phyloP scores from a whole-genome alignment of 2,797 vertebrate genomes.

The Anniella stebbinsi region DNA sequence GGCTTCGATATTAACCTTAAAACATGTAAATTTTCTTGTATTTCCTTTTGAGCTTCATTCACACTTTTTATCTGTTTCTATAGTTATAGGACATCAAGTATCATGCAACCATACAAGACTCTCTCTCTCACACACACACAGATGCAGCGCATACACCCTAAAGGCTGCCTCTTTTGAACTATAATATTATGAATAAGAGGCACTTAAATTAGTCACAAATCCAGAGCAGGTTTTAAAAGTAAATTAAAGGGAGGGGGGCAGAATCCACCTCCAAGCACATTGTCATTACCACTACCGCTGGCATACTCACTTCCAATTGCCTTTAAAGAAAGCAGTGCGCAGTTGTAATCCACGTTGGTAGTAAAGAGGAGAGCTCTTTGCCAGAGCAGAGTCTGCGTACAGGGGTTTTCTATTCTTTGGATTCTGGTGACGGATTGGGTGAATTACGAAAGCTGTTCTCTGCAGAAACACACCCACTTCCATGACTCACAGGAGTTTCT shows the following conservation, averaged over 20 bases:
- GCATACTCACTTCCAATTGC: slow-evolving; percentile 45
- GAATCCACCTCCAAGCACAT: background rate
- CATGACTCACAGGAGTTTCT: slow-evolving; percentile 59
- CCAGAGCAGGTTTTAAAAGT: slow-evolving; percentile 19
- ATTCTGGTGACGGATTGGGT: slow-evolving; percentile 22
- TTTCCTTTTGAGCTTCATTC: background rate
- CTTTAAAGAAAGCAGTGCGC: background rate
- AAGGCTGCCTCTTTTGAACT: slow-evolving; percentile 22
- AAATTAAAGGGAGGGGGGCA: background rate
- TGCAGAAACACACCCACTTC: slow-evolving; percentile 52
- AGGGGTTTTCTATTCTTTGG: slow-evolving; percentile 45
- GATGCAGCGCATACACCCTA: background rate
- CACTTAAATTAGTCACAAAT: slow-evolving; percentile 9
- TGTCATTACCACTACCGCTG: background rate
- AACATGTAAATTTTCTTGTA: background rate
- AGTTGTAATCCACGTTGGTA: background rate
- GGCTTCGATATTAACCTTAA: background rate
- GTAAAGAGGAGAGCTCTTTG: slow-evolving; percentile 12
- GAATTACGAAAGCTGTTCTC: slow-evolving; percentile 53
- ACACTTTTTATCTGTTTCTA: background rate
- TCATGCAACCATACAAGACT: too few species aligned
- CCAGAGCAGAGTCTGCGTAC: slow-evolving; percentile 21
- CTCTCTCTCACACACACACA: background rate
- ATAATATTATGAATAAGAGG: slow-evolving; percentile 15
- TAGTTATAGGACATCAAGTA: background rate